phyloP scores from a whole-genome alignment of 37 sponge, comb jelly and placozoan genomes.

The Halichondria panicea region DNA sequence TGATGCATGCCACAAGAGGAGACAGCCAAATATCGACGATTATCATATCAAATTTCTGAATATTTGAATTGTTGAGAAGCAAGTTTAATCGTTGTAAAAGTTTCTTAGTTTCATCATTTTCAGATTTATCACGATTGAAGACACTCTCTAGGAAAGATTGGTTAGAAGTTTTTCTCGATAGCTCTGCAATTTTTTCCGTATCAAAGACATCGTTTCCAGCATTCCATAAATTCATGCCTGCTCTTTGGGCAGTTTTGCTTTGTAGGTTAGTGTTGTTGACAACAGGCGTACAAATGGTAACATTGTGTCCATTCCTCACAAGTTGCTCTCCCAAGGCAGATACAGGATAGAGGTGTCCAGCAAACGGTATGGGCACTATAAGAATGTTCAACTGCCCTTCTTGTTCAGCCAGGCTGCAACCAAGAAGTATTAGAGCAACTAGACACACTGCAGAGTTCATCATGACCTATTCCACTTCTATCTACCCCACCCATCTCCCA shows the following conservation, averaged over 20 bases:
- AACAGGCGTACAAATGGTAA: conserved; percentile 2
- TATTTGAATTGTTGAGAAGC: not conserved
- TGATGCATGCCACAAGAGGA: not conserved
- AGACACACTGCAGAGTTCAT: too few species aligned
- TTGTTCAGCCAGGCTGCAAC: too few species aligned
- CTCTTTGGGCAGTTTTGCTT: not conserved
- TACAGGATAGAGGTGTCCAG: not conserved
- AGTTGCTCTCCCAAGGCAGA: conserved; percentile 4
- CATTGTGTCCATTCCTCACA: conserved; percentile 5
- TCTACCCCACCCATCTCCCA: too few species aligned
- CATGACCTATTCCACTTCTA: too few species aligned
- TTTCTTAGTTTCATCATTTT: not conserved
- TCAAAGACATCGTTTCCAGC: too few species aligned
- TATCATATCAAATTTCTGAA: not conserved
- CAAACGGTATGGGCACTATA: not conserved
- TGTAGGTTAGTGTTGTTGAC: not conserved
- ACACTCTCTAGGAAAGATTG: too few species aligned
- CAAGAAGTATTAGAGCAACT: too few species aligned
- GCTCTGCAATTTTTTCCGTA: too few species aligned
- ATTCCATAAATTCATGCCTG: not conserved
- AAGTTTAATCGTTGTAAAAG: not conserved
- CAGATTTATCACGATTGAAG: too few species aligned
- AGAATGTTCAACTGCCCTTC: not conserved
- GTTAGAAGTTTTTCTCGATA: too few species aligned
- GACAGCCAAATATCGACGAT: not conserved